Evolutionary conservation across 2,797 vertebrate genomes (phyloP), one percentile per base, ranked within the genome.

Genomic region (Loriculus beryllinus): DNA sequence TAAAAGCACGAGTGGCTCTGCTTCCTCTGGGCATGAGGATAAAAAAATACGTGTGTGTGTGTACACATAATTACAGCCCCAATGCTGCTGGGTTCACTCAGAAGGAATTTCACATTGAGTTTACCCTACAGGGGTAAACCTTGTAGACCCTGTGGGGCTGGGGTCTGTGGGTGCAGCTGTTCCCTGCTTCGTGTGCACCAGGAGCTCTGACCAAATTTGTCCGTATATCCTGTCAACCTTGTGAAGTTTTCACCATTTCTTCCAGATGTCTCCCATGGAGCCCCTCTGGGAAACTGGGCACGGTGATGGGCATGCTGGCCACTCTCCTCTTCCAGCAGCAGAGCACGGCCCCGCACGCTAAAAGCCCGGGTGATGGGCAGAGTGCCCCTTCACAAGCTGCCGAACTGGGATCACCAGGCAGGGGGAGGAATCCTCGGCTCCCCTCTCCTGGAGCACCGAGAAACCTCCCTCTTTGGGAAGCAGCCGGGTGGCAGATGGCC

Each of bases 401-500:
- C 0, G 3, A 67, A 28, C 0, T 56, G 85, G 74, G 80, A 60
- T 78, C 0, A 0, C 39, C n/a, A 43, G 76, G 77, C 11, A 0
- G 59, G 72, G 85, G 91, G 92, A 92, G 93, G 93, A 94, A 79
- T 29, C 20, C 69, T 63, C 51, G 12, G 62, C 63, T 93, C 80
- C 59, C 49, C 76, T 86, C 74, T 89, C 20, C 13, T 33, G 65
- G 70, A 84, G 63, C 78, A 14, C 42, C 64, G 70, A 72, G 68
- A 72, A 86, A 4, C 22, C 52, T 92, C 49, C 56, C 71, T 85
- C 71, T 89, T 5, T 33, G 81, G 83, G 92, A 95, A 88, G 83
- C 92, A 94, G 90, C 85, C 80, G 83, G 78, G 86, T 14, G 5
- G 93, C 95, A 96, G 95, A 96, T 97, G 96, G 95, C 74, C 4